phyloP scores from a whole-genome alignment of 2,888 invertebrate genomes.

The Rhaphigaster nebulosa region DNA sequence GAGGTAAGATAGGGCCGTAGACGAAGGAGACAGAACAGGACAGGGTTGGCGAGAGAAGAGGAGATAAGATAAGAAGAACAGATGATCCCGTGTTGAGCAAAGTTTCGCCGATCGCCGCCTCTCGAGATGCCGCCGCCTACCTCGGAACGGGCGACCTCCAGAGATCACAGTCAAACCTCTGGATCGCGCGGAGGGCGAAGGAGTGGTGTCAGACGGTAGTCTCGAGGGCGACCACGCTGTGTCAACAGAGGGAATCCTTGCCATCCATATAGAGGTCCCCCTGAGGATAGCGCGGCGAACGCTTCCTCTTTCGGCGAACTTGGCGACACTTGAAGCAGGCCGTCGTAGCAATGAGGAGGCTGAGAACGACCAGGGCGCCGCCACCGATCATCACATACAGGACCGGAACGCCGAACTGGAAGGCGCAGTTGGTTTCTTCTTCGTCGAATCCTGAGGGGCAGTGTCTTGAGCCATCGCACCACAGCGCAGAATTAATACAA shows the following conservation, averaged over 20 bases:
- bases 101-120: slow-evolving; percentile 35
- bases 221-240: slow-evolving; percentile 70
- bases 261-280: slow-evolving; percentile 72
- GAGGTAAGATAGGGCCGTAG: not conserved
- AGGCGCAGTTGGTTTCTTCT: slow-evolving; percentile 82
- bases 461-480: slow-evolving; percentile 85
- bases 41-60: not conserved
- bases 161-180: slow-evolving; percentile 63
- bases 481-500: slow-evolving; percentile 82
- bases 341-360: slow-evolving; percentile 74
- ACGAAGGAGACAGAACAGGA: not conserved
- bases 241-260: slow-evolving; percentile 83
- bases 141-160: slow-evolving; percentile 60
- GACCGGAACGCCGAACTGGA: slow-evolving; percentile 77
- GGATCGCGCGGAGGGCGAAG: slow-evolving; percentile 65
- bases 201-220: slow-evolving; percentile 67
- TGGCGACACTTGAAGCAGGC: slow-evolving; percentile 70
- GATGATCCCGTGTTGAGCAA: slow-evolving; percentile 58
- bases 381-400: slow-evolving; percentile 77
- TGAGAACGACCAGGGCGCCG: slow-evolving; percentile 75
- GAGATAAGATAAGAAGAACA: not conserved
- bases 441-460: slow-evolving; percentile 88
- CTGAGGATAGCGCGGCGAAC: slow-evolving; percentile 69
- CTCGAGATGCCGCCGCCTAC: slow-evolving; percentile 50
- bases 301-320: slow-evolving; percentile 73